A percentile compares a stretch with the other conserved stretches of the same genome.
These are phyloP conservation scores for Gymnothorax reevesii DNA, from an alignment of 2,797 vertebrate genomes.

Conservation along the genomic window DNA sequence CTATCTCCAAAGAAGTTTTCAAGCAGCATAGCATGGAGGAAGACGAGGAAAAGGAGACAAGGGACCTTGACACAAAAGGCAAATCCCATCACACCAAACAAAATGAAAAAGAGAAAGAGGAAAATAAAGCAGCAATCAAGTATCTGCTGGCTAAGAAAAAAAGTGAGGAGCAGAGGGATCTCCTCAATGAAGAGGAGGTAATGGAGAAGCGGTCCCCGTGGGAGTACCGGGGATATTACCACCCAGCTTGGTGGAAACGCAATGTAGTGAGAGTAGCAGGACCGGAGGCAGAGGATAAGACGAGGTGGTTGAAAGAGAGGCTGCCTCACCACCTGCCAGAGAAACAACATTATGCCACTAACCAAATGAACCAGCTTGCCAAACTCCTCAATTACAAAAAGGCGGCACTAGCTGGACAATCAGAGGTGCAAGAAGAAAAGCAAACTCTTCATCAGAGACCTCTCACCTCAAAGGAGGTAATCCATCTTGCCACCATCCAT, in stretches of 20 bases:
- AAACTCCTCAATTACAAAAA: constrained; percentile 79
- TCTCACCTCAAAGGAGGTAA: constrained; percentile 83
- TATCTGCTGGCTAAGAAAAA: constrained; percentile 67
- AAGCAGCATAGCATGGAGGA: constrained; percentile 4
- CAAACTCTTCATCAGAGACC: constrained; percentile 66
- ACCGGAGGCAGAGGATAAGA: constrained; percentile 57
- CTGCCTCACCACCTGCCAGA: constrained; percentile 48
- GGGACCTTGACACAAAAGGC: constrained; percentile 39
- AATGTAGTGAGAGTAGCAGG: constrained; percentile 48
- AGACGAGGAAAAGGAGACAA: constrained; percentile 48
- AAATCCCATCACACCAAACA: constrained; percentile 33
- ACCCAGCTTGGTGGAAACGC: constrained; percentile 79
- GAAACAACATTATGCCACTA: constrained; percentile 63
- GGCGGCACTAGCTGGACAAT: constrained; percentile 67
- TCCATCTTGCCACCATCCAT: neutral
- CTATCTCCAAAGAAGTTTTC: constrained; percentile 37
- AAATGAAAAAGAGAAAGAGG: constrained; percentile 39
- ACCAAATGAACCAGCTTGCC: constrained; percentile 77
- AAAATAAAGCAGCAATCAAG: constrained; percentile 59
- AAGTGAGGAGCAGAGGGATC: constrained; percentile 51
- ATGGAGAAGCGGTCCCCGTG: constrained; percentile 70
- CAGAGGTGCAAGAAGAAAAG: constrained; percentile 64
- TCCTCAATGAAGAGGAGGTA: constrained; percentile 50
- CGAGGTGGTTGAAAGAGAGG: constrained; percentile 72
- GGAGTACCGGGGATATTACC: constrained; percentile 72